phyloP scores from a whole-genome alignment of 2,113 vertebrate species.

The Antechinus flavipes region DNA sequence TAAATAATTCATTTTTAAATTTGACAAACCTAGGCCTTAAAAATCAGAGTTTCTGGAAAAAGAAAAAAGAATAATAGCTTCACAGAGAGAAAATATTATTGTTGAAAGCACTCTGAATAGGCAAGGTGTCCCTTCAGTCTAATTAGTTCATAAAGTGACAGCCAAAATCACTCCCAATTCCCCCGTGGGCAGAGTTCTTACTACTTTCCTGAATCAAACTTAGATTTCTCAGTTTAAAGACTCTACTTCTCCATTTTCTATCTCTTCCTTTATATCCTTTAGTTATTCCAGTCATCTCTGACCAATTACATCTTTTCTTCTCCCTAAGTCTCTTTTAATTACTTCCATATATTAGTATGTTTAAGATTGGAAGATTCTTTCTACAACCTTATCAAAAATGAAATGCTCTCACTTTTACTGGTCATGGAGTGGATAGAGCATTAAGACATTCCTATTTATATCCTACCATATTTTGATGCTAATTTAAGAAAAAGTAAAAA shows the following conservation, averaged over 20 bases:
- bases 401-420: conserved; percentile 20
- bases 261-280: not conserved
- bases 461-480: conserved; percentile 56
- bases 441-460: conserved; percentile 35
- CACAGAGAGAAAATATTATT: not conserved
- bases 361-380: not conserved
- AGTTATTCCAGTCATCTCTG: not conserved
- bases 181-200: not conserved
- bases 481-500: conserved; percentile 52
- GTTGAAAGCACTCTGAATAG: not conserved
- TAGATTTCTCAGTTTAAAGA: not conserved
- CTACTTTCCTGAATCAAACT: not conserved
- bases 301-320: conserved; percentile 15
- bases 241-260: conserved; percentile 8
- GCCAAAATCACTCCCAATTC: not conserved
- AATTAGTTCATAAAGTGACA: not conserved
- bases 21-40: conserved; percentile 1
- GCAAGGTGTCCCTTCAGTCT: not conserved
- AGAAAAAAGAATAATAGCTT: not conserved
- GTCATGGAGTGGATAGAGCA: conserved; percentile 15
- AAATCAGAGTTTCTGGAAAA: conserved; percentile 5
- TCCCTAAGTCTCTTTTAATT: not conserved
- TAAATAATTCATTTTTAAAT: conserved; percentile 3
- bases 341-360: not conserved
- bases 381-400: conserved; percentile 35